Percentiles rank a stretch among this genome's conserved stretches.
Evolutionary conservation across 2,797 vertebrate genomes (phyloP).

Genomic region (Sandelia bainsii): DNA sequence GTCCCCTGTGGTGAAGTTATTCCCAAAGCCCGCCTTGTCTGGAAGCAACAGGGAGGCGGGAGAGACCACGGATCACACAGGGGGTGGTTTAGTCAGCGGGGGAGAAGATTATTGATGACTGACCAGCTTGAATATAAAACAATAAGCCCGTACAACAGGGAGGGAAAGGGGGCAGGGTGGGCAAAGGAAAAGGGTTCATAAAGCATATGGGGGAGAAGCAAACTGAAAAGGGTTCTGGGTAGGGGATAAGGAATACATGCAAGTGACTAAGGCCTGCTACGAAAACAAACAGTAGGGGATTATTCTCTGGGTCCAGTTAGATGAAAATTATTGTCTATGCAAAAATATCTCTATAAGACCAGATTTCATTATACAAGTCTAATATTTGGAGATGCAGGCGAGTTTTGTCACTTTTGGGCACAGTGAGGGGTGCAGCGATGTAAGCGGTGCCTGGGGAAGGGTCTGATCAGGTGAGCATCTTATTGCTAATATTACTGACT

Average conservation of each 20-base stretch:
- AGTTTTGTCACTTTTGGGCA: slow-evolving; percentile 75
- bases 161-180: slow-evolving; percentile 32
- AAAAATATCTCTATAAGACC: slow-evolving; percentile 30
- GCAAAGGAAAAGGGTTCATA: slow-evolving; percentile 66
- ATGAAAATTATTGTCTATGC: slow-evolving; percentile 25
- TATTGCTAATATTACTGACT: slow-evolving; percentile 62
- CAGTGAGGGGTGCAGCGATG: slow-evolving; percentile 82
- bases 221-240: slow-evolving; percentile 77
- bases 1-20: slow-evolving; percentile 97
- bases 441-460: slow-evolving; percentile 79
- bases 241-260: slow-evolving; percentile 80
- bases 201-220: slow-evolving; percentile 74
- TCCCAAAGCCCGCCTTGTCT: slow-evolving; percentile 99
- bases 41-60: slow-evolving; percentile 73
- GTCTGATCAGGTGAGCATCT: slow-evolving; percentile 70
- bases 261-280: slow-evolving; percentile 84
- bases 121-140: slow-evolving; percentile 67
- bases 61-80: slow-evolving; percentile 70
- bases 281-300: slow-evolving; percentile 48
- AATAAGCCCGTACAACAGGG: slow-evolving; percentile 73
- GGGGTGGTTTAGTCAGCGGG: slow-evolving; percentile 58
- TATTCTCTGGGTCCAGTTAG: slow-evolving; percentile 61
- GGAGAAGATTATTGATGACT: slow-evolving; percentile 55
- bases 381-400: slow-evolving; percentile 70
- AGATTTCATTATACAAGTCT: slow-evolving; percentile 44